Evolutionary conservation across 35 echinoderm and acorn worm species (phyloP).

Genomic region (Diadema setosum): DNA sequence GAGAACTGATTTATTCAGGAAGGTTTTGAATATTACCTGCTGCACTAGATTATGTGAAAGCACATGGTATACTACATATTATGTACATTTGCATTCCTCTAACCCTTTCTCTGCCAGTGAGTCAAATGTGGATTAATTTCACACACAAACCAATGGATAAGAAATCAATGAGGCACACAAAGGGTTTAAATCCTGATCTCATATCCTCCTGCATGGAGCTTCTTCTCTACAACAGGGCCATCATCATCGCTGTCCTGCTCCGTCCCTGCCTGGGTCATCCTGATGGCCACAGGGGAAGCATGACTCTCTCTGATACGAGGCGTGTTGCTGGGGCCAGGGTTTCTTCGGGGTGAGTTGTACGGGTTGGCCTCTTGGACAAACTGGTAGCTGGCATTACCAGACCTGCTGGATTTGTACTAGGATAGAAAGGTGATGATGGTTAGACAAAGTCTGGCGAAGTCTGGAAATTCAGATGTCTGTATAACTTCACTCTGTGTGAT

Average conservation of each 20-base stretch:
- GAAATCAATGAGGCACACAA: too few species aligned
- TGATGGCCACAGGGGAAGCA: neutral
- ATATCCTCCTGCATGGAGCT: neutral
- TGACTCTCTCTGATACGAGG: neutral
- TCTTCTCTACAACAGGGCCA: neutral
- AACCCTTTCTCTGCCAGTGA: too few species aligned
- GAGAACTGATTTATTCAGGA: too few species aligned
- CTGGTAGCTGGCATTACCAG: neutral
- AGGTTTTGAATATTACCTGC: too few species aligned
- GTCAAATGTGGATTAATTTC: too few species aligned
- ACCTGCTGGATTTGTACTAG: conserved; percentile 22
- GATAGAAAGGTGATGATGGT: neutral
- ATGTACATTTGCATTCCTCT: too few species aligned
- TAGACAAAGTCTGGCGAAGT: too few species aligned
- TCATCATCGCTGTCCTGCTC: conserved; percentile 3
- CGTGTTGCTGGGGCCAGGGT: neutral
- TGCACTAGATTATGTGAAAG: too few species aligned
- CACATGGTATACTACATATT: too few species aligned
- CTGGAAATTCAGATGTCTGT: too few species aligned
- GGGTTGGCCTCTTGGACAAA: conserved; percentile 25
- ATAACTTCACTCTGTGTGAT: too few species aligned
- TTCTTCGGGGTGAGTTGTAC: conserved; percentile 19
- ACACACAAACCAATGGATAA: too few species aligned
- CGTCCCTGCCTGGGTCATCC: neutral
- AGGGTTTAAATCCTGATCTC: neutral